phyloP scores from a whole-genome alignment of 2,797 vertebrate species.

The Halcyon chelicuti region DNA sequence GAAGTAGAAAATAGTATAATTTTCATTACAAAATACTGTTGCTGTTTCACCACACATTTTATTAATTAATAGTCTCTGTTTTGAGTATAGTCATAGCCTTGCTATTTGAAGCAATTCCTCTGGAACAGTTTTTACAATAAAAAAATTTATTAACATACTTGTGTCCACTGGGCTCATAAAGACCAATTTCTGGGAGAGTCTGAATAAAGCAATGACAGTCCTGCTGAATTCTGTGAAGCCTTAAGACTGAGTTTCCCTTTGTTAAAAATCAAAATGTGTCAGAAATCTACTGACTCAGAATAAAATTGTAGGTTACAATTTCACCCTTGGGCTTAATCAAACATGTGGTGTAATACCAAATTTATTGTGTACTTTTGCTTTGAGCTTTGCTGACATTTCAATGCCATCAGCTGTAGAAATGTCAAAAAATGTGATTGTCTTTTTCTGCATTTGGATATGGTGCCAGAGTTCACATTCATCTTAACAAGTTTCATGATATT shows the following conservation, averaged over 20 bases:
- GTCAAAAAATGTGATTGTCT: slow-evolving; percentile 48
- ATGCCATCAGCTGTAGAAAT: slow-evolving; percentile 59
- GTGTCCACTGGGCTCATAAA: slow-evolving; percentile 36
- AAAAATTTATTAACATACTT: slow-evolving; percentile 32
- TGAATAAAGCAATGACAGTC: slow-evolving; percentile 58
- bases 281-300: slow-evolving; percentile 70
- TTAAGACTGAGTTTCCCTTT: slow-evolving; percentile 49
- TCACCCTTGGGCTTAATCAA: slow-evolving; percentile 70
- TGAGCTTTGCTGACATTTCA: slow-evolving; percentile 73
- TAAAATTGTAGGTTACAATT: slow-evolving; percentile 67
- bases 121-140: slow-evolving; percentile 17
- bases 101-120: neutral
- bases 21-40: neutral
- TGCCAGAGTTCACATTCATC: slow-evolving; percentile 44
- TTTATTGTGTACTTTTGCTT: slow-evolving; percentile 69
- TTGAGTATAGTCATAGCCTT: neutral
- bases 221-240: slow-evolving; percentile 39
- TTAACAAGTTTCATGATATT: slow-evolving; percentile 67
- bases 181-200: slow-evolving; percentile 38
- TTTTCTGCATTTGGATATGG: slow-evolving; percentile 57
- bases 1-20: neutral
- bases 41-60: neutral
- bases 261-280: slow-evolving; percentile 66
- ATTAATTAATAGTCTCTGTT: neutral
- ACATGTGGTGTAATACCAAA: slow-evolving; percentile 64